Conservation (phyloP, 1,140 invertebrate species). For the Cecropterus lyciades region DNA sequence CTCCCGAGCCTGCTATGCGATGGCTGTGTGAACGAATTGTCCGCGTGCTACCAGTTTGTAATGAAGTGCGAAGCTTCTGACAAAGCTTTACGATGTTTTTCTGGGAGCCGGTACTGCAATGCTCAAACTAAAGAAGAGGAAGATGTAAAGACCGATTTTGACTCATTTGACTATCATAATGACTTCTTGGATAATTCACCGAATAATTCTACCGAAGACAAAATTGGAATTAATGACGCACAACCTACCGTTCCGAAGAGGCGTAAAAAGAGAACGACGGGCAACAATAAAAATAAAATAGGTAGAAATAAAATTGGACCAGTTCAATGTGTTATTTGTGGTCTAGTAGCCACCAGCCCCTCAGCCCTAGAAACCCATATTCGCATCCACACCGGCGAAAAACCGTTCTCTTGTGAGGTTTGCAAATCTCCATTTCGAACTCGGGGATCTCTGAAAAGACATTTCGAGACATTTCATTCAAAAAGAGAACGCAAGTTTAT, state of each 20-base stretch:
- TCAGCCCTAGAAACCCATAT: constrained; percentile 90
- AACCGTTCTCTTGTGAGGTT: constrained; percentile 90
- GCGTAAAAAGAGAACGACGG: not conserved
- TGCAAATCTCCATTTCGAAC: constrained; percentile 84
- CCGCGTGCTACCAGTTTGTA: constrained; percentile 62
- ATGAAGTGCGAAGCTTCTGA: constrained; percentile 71
- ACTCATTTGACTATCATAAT: constrained; percentile 42
- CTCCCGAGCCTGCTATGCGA: constrained; percentile 65
- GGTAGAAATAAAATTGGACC: constrained; percentile 45
- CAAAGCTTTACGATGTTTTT: constrained; percentile 52
- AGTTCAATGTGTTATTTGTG: constrained; percentile 63
- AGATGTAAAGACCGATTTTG: constrained; percentile 50
- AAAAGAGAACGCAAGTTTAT: constrained; percentile 70
- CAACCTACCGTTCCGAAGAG: not conserved
- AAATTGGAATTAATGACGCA: not conserved
- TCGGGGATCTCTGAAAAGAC: constrained; percentile 81
- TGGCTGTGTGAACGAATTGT: constrained; percentile 59
- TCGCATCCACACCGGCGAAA: constrained; percentile 91
- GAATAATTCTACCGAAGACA: constrained; percentile 21
- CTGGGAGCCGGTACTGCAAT: constrained; percentile 42
- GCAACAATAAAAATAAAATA: constrained; percentile 38
- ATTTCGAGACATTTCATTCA: constrained; percentile 78
- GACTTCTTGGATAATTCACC: constrained; percentile 17
- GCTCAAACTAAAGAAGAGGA: constrained; percentile 49
- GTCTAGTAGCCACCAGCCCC: constrained; percentile 51